These are phyloP conservation scores for Euphonia xanthogaster DNA, from an alignment of 2,797 vertebrate genomes.

Conservation along the genomic window DNA sequence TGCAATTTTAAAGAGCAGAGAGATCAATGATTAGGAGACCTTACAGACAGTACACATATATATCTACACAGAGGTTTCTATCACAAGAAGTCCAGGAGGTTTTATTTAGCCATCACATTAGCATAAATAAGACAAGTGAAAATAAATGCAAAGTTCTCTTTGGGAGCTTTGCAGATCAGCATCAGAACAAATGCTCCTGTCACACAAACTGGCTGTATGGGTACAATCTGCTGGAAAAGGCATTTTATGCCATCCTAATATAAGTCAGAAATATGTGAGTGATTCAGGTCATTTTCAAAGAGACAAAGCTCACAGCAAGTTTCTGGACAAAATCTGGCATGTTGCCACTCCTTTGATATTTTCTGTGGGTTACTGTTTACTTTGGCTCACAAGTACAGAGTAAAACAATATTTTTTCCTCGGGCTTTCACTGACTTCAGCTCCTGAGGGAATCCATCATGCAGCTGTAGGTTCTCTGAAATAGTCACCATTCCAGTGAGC, in stretches of 20 bases:
- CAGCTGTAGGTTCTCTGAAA: not conserved
- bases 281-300: not conserved
- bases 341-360: not conserved
- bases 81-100: not conserved
- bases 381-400: not conserved
- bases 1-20: not conserved
- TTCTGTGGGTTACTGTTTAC: conserved; percentile 9
- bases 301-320: not conserved
- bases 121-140: not conserved
- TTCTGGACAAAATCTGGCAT: not conserved
- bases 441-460: not conserved
- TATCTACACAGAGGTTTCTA: accelerated
- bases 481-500: not conserved
- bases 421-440: conserved; percentile 6
- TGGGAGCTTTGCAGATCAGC: conserved; percentile 20
- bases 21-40: not conserved
- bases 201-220: not conserved
- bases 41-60: not conserved
- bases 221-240: conserved; percentile 14
- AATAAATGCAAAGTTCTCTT: conserved; percentile 24
- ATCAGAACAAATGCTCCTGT: conserved; percentile 19
- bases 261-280: not conserved
- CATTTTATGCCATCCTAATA: not conserved
- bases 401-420: not conserved
- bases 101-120: not conserved